These are phyloP conservation scores for Pseudochirops cupreus DNA, from an alignment of 2,797 vertebrate species.

Conservation along the genomic window DNA sequence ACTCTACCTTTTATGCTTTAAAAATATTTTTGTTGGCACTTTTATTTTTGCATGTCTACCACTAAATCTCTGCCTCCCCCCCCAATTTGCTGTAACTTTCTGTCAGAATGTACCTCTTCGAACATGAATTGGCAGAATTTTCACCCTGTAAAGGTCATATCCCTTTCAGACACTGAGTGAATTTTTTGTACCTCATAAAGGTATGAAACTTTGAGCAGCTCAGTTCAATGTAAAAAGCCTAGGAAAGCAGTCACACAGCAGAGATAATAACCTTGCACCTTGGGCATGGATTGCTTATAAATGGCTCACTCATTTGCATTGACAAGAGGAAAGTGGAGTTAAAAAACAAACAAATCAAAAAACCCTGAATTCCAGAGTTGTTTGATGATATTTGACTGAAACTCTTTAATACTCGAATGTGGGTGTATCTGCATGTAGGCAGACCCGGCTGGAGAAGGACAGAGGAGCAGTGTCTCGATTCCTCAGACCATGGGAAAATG, in stretches of 20 bases:
- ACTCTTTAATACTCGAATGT: too few species aligned
- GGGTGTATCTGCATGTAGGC: too few species aligned
- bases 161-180: not conserved
- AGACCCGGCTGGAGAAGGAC: too few species aligned
- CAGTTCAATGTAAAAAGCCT: not conserved
- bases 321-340: not conserved
- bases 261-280: not conserved
- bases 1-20: not conserved
- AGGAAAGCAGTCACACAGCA: not conserved
- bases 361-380: not conserved
- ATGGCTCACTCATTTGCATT: not conserved
- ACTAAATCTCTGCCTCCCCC: not conserved
- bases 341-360: not conserved
- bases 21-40: not conserved
- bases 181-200: too few species aligned
- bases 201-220: not conserved
- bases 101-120: not conserved
- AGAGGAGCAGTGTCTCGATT: too few species aligned
- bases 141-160: not conserved
- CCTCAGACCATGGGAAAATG: not conserved
- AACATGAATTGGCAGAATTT: not conserved
- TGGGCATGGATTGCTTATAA: not conserved
- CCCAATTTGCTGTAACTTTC: not conserved
- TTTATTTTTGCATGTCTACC: not conserved
- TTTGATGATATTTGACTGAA: not conserved